These are phyloP conservation scores for Procambarus clarkii DNA, from an alignment of 1,140 invertebrate species.

Conservation along the genomic window DNA sequence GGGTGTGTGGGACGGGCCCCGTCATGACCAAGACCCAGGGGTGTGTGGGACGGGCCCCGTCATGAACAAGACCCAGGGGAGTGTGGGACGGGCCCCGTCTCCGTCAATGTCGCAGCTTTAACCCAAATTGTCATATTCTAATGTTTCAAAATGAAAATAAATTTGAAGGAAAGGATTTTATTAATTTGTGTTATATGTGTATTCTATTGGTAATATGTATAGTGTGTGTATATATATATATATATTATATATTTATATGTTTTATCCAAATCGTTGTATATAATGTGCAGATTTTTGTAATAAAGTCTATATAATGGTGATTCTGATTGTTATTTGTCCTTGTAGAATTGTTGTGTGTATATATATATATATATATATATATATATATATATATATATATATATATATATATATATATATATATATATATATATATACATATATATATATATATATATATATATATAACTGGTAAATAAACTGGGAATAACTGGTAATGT, in stretches of 20 bases:
- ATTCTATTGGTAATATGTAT: neutral
- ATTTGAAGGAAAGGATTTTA: too few relatives aligned
- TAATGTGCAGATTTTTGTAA: neutral
- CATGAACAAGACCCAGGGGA: too few relatives aligned
- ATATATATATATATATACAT: neutral
- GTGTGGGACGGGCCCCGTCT: too few relatives aligned
- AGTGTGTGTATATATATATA: neutral
- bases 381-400: constrained; percentile 18
- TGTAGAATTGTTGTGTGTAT: neutral
- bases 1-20: too few relatives aligned
- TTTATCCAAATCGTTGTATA: neutral
- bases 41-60: too few relatives aligned
- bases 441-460: neutral
- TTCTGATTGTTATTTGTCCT: neutral
- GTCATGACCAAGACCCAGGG: too few relatives aligned
- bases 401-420: constrained; percentile 3
- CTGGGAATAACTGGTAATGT: too few relatives aligned
- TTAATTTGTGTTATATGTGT: too few relatives aligned
- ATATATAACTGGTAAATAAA: too few relatives aligned
- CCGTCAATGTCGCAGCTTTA: too few relatives aligned
- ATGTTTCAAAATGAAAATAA: too few relatives aligned
- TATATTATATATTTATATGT: neutral
- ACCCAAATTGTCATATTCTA: too few relatives aligned
- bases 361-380: constrained; percentile 4
- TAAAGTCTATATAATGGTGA: neutral